Conservation (phyloP, 30 jellyfish, hydroid and myxozoan species). For the Mastigias papua region DNA sequence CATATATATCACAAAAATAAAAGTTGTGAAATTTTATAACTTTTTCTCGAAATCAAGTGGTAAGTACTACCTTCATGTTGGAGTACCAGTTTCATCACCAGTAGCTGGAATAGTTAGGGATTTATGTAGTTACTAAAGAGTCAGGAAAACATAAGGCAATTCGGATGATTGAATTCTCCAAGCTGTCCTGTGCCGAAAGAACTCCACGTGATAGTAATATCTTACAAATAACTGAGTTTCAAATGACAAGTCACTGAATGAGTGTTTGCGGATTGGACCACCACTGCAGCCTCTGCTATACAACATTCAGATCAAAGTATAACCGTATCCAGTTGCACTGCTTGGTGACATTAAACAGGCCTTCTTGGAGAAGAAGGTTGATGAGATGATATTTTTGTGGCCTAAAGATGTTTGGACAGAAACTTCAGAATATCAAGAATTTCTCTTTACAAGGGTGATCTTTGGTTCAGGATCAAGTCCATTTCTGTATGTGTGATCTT, state of each 20-base stretch:
- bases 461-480: slow-evolving; percentile 69
- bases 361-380: slow-evolving; percentile 54
- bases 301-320: slow-evolving; percentile 48
- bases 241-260: slow-evolving; percentile 60
- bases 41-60: too few relatives aligned
- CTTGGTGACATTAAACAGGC: slow-evolving; percentile 71
- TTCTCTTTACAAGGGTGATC: slow-evolving; percentile 39
- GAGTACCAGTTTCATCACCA: too few relatives aligned
- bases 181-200: too few relatives aligned
- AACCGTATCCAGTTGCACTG: slow-evolving; percentile 42
- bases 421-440: slow-evolving; percentile 12
- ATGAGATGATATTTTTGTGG: slow-evolving; percentile 70
- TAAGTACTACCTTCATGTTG: too few relatives aligned
- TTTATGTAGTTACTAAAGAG: too few relatives aligned
- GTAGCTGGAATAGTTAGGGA: too few relatives aligned
- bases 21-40: too few relatives aligned
- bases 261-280: slow-evolving; percentile 72
- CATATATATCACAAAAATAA: too few relatives aligned
- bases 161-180: too few relatives aligned
- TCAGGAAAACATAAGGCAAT: too few relatives aligned
- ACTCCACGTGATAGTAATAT: too few relatives aligned
- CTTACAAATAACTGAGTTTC: too few relatives aligned
- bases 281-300: slow-evolving; percentile 32
- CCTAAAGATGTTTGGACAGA: slow-evolving; percentile 12
- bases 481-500: slow-evolving; percentile 64